These are phyloP conservation scores for Eulemur rufifrons DNA, from an alignment of 2,113 vertebrate genomes.

Conservation along the genomic window DNA sequence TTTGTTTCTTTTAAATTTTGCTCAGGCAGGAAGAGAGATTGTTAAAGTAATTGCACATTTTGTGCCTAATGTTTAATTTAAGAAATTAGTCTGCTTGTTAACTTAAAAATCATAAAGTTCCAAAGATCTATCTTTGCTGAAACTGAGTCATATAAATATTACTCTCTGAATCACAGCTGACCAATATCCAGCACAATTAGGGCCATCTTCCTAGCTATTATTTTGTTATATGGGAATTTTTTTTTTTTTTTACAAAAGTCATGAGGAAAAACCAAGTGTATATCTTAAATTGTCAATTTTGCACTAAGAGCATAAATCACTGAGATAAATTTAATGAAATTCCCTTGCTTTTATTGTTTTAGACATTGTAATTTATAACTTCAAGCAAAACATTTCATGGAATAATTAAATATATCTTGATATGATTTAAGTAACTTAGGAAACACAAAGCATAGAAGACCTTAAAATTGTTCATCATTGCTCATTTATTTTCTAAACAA, in stretches of 20 bases:
- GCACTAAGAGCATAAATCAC: conserved; percentile 17
- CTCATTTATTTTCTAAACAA: conserved; percentile 53
- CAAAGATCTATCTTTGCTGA: background rate
- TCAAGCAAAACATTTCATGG: background rate
- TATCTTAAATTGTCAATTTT: conserved; percentile 59
- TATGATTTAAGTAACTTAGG: conserved; percentile 28
- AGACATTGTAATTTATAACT: conserved; percentile 58
- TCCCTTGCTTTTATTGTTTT: conserved; percentile 45
- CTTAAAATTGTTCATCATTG: conserved; percentile 26
- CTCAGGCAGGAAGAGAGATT: background rate
- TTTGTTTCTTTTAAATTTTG: conserved; percentile 37
- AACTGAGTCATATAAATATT: background rate
- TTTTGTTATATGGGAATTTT: background rate
- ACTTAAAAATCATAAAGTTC: conserved; percentile 5
- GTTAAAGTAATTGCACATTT: conserved; percentile 31
- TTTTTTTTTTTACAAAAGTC: conserved; percentile 2
- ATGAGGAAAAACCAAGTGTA: conserved; percentile 44
- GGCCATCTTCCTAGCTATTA: background rate
- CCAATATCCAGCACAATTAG: background rate
- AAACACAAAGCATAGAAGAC: background rate
- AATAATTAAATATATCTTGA: conserved; percentile 47
- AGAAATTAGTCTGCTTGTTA: conserved; percentile 7
- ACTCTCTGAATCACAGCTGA: background rate
- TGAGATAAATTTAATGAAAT: conserved; percentile 48
- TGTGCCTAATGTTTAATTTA: background rate